Percentiles rank a stretch among this genome's conserved stretches.
phyloP scores from a whole-genome alignment of 2,113 vertebrate genomes.

The Andinoacara biseriatus region DNA sequence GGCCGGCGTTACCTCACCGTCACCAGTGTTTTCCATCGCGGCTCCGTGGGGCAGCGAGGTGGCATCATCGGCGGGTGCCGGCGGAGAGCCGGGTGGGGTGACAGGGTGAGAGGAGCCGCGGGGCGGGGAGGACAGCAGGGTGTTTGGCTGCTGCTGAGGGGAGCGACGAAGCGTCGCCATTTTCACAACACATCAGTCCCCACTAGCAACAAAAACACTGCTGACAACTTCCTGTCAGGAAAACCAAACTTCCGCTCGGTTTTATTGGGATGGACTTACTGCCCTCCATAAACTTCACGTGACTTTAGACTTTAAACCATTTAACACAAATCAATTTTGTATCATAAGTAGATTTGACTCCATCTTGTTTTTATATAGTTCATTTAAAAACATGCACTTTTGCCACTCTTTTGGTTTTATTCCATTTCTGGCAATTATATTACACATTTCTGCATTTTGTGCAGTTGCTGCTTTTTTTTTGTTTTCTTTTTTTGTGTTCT shows the following conservation, averaged over 20 bases:
- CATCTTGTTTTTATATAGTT: not conserved
- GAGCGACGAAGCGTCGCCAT: constrained; percentile 77
- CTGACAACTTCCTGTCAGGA: constrained; percentile 62
- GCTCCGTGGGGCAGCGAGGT: constrained; percentile 16
- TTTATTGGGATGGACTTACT: not conserved
- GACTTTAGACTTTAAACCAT: not conserved
- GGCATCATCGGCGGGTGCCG: constrained; percentile 43
- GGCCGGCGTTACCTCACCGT: constrained; percentile 67
- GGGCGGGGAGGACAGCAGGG: constrained; percentile 60
- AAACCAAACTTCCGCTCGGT: constrained; percentile 58
- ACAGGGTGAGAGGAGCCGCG: constrained; percentile 45
- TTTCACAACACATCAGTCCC: constrained; percentile 75
- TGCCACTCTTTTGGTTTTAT: no score
- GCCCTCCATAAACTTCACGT: not conserved
- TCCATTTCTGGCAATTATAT: not conserved
- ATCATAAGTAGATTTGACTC: not conserved
- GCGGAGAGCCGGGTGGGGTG: constrained; percentile 48
- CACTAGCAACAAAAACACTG: constrained; percentile 73
- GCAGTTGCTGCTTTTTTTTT: not conserved
- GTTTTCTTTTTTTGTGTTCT: fast-evolving
- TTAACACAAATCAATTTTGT: not conserved
- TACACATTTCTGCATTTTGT: not conserved
- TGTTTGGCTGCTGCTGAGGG: constrained; percentile 60
- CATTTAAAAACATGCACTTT: not conserved
- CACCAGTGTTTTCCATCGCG: constrained; percentile 43